Percentiles rank a stretch among this genome's conserved stretches.
phyloP scores from a whole-genome alignment of 92 coral and sea anemone species.

The Parazoanthus atlanticus region DNA sequence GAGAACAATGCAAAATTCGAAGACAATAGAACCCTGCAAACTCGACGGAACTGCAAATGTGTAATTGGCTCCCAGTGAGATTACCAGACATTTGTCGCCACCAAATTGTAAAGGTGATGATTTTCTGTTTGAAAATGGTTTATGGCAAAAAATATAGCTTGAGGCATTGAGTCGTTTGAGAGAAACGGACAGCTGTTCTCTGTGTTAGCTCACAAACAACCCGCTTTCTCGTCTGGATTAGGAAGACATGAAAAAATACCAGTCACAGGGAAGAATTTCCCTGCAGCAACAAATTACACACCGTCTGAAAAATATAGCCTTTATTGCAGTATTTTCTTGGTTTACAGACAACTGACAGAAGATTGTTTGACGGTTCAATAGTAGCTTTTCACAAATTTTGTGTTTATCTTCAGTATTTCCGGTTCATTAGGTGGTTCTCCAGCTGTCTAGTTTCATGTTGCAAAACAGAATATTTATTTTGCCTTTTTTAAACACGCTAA shows the following conservation, averaged over 20 bases:
- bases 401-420: conserved; percentile 24
- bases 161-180: neutral
- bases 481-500: neutral
- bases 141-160: neutral
- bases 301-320: neutral
- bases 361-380: neutral
- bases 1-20: neutral
- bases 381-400: neutral
- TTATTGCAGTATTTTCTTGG: neutral
- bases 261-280: neutral
- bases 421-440: neutral
- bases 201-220: neutral
- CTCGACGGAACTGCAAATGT: neutral
- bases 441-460: neutral
- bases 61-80: conserved; percentile 16
- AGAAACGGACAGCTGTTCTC: neutral
- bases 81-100: conserved; percentile 42
- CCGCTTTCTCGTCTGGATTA: conserved; percentile 17
- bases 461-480: neutral
- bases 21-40: conserved; percentile 24
- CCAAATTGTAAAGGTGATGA: conserved; percentile 21
- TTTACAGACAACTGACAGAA: neutral
- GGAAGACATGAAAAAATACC: neutral
- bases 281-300: neutral
- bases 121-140: neutral